These are phyloP conservation scores for Trichopria drosophilae DNA, from an alignment of 2,888 invertebrate species.

Conservation along the genomic window DNA sequence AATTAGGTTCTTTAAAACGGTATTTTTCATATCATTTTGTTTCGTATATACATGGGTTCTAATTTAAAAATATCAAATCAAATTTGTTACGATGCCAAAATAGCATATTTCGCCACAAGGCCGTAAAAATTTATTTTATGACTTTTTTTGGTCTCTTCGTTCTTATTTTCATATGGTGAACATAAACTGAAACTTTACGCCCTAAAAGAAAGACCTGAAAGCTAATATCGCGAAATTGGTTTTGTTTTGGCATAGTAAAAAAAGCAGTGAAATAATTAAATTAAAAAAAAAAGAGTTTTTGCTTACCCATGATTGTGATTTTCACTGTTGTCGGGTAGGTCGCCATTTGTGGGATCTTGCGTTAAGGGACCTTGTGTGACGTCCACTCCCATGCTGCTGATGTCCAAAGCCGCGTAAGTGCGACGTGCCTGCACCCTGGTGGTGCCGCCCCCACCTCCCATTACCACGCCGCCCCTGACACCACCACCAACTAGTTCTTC, in stretches of 20 bases:
- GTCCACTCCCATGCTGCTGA: constrained; percentile 73
- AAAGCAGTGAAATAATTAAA: background rate
- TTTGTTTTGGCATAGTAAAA: background rate
- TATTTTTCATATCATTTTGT: too few relatives aligned
- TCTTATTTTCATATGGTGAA: too few relatives aligned
- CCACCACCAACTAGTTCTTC: constrained; percentile 63
- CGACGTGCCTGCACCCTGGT: constrained; percentile 61
- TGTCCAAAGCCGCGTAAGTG: constrained; percentile 69
- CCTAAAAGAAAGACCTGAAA: too few relatives aligned
- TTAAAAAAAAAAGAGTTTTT: constrained; percentile 1
- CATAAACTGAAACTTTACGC: too few relatives aligned
- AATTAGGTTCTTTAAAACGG: too few relatives aligned
- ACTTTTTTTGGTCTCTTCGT: too few relatives aligned
- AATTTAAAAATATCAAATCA: too few relatives aligned
- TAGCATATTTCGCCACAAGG: too few relatives aligned
- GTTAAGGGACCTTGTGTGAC: constrained; percentile 65
- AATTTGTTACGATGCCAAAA: too few relatives aligned
- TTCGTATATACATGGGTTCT: too few relatives aligned
- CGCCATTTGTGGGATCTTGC: constrained; percentile 56
- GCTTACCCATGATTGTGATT: constrained; percentile 63
- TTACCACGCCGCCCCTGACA: constrained; percentile 55
- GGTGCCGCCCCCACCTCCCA: constrained; percentile 61
- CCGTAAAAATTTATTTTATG: too few relatives aligned
- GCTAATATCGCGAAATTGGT: too few relatives aligned
- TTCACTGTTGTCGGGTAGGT: constrained; percentile 56